Evolutionary conservation across 2,888 invertebrate genomes (phyloP).

Genomic region (Chydorus sphaericus): DNA sequence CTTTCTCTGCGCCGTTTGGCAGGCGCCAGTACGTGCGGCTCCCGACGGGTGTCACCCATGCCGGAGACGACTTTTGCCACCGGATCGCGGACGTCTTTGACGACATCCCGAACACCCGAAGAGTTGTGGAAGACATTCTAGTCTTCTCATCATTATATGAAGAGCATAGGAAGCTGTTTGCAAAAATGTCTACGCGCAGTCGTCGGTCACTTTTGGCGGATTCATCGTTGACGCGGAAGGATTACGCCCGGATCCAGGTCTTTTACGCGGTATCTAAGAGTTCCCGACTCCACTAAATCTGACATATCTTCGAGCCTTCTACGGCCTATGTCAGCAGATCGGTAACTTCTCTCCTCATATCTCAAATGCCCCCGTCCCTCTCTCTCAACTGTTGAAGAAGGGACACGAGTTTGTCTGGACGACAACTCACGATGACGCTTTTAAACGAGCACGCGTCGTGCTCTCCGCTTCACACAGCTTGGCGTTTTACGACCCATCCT

Average conservation of each 20-base stretch:
- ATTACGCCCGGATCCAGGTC: background rate
- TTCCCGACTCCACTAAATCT: constrained; percentile 4
- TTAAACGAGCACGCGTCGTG: background rate
- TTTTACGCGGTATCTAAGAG: background rate
- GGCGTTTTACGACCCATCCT: constrained; percentile 2
- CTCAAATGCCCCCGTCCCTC: background rate
- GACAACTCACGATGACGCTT: background rate
- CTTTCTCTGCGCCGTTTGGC: constrained; percentile 15
- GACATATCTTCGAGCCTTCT: constrained; percentile 1
- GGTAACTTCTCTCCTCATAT: background rate
- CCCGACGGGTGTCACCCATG: constrained; percentile 7
- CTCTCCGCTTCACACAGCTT: background rate
- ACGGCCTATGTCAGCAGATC: background rate
- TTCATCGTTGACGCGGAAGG: background rate
- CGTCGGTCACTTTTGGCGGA: background rate
- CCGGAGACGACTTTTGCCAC: background rate
- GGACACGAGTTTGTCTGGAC: constrained; percentile 4
- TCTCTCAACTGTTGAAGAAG: constrained; percentile 2
- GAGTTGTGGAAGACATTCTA: constrained; percentile 4
- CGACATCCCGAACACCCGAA: background rate
- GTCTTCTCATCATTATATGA: background rate
- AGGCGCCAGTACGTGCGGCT: constrained; percentile 1
- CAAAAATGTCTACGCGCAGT: background rate
- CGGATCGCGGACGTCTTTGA: background rate
- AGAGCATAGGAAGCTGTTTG: background rate